Percentiles rank a stretch among this genome's conserved stretches.
phyloP scores from a whole-genome alignment of 2,113 vertebrate genomes.

The Chiloscyllium plagiosum region DNA sequence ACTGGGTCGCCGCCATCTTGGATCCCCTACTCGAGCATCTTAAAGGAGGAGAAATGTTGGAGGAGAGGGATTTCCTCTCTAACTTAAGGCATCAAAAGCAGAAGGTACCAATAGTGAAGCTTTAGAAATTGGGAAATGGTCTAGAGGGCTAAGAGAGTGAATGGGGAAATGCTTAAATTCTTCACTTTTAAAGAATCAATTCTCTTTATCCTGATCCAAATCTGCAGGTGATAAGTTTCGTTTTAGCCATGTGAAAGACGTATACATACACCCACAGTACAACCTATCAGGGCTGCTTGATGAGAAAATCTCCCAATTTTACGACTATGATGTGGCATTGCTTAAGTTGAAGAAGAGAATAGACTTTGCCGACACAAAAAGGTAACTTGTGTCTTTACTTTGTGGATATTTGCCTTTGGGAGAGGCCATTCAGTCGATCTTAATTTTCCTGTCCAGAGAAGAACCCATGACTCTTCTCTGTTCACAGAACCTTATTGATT shows the following conservation, averaged over 20 bases:
- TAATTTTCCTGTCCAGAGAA: too few relatives aligned
- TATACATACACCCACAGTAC: constrained; percentile 57
- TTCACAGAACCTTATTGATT: too few relatives aligned
- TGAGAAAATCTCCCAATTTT: constrained; percentile 47
- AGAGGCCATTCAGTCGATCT: too few relatives aligned
- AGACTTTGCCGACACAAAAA: constrained; percentile 44
- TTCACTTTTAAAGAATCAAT: not conserved
- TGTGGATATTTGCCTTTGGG: too few relatives aligned
- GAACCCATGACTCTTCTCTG: too few relatives aligned
- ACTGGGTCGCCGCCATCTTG: too few relatives aligned
- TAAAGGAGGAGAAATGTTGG: not conserved
- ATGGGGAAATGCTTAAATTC: not conserved
- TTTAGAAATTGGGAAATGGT: not conserved
- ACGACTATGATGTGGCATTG: constrained; percentile 60
- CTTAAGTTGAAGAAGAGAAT: constrained; percentile 53
- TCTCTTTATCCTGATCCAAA: not conserved
- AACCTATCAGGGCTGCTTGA: constrained; percentile 45
- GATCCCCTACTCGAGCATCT: not conserved
- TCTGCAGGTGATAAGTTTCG: not conserved
- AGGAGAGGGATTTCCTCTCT: not conserved
- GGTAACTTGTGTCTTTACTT: constrained; percentile 51
- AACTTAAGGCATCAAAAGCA: not conserved
- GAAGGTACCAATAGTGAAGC: not conserved
- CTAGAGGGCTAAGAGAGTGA: not conserved
- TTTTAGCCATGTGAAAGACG: not conserved